Conservation (phyloP, 2,888 invertebrate species). For the Osmoderma eremita region DNA sequence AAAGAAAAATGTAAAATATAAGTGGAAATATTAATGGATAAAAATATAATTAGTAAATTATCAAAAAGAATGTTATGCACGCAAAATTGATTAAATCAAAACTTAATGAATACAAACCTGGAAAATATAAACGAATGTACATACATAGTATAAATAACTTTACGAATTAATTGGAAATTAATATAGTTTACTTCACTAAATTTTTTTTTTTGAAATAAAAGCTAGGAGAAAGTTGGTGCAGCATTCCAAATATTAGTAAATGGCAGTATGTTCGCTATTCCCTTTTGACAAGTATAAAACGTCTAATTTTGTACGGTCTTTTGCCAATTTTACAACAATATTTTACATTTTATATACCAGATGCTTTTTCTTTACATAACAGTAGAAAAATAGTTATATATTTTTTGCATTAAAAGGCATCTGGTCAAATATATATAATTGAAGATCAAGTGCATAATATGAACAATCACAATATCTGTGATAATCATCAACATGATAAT, state of each 20-base stretch:
- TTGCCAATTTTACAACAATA: conserved; percentile 25
- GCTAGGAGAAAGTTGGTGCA: too few relatives aligned
- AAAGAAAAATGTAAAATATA: too few relatives aligned
- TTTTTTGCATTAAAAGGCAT: conserved; percentile 31
- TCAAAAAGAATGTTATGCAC: too few relatives aligned
- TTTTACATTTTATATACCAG: conserved; percentile 26
- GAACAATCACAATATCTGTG: conserved; percentile 22
- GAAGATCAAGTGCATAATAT: conserved; percentile 31
- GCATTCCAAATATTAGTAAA: conserved; percentile 18
- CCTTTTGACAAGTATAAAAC: conserved; percentile 18
- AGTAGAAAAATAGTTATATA: conserved; percentile 39
- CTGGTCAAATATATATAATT: conserved; percentile 29
- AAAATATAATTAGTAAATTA: too few relatives aligned
- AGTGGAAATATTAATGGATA: too few relatives aligned
- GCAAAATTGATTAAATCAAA: too few relatives aligned
- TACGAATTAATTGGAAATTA: background rate
- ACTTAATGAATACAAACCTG: too few relatives aligned
- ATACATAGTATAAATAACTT: too few relatives aligned
- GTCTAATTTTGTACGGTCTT: conserved; percentile 34
- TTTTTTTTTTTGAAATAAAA: background rate
- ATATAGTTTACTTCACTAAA: conserved; percentile 1
- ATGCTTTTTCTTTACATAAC: conserved; percentile 31
- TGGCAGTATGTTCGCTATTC: conserved; percentile 27
- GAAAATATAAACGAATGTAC: too few relatives aligned
- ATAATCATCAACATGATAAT: conserved; percentile 30